A percentile compares a stretch with the other conserved stretches of the same genome.
phyloP scores from a whole-genome alignment of 53 echinoderm and acorn worm genomes.

The Luidia sarsii region DNA sequence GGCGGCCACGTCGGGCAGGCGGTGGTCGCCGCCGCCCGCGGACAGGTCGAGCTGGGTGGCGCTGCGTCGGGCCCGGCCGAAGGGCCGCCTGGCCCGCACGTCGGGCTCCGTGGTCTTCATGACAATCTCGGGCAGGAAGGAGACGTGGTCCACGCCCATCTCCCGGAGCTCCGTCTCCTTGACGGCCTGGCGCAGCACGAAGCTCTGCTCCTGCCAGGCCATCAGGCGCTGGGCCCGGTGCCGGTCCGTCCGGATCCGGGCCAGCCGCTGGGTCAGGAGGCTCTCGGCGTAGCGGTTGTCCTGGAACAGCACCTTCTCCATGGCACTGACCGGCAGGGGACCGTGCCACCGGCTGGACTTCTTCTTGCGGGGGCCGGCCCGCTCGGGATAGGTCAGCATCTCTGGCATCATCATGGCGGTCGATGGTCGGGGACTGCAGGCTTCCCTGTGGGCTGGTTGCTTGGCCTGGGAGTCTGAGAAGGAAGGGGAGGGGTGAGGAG shows the following conservation, averaged over 20 bases:
- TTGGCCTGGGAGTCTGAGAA: not conserved
- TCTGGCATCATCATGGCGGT: conserved; percentile 19
- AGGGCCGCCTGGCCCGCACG: conserved; percentile 75
- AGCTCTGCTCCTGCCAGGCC: conserved; percentile 86
- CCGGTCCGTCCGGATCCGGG: conserved; percentile 55
- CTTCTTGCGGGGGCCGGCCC: conserved; percentile 23
- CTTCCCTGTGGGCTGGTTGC: no score
- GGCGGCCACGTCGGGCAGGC: not conserved
- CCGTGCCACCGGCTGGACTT: conserved; percentile 66
- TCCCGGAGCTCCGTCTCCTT: conserved; percentile 93
- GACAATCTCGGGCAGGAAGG: conserved; percentile 83
- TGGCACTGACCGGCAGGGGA: conserved; percentile 73
- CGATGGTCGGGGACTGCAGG: no score
- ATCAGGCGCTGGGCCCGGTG: conserved; percentile 67
- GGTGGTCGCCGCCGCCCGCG: not conserved
- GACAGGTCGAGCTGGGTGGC: conserved; percentile 13
- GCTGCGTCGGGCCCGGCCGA: conserved; percentile 53
- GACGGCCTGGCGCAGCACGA: conserved; percentile 76
- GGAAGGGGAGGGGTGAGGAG: not conserved
- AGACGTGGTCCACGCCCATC: conserved; percentile 73
- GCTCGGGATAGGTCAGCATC: conserved; percentile 34
- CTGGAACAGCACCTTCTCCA: conserved; percentile 69
- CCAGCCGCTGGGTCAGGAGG: conserved; percentile 58
- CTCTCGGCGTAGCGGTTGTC: conserved; percentile 76
- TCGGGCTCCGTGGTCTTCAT: conserved; percentile 85